phyloP scores from a whole-genome alignment of 2,113 vertebrate genomes.

The Rostratula benghalensis region DNA sequence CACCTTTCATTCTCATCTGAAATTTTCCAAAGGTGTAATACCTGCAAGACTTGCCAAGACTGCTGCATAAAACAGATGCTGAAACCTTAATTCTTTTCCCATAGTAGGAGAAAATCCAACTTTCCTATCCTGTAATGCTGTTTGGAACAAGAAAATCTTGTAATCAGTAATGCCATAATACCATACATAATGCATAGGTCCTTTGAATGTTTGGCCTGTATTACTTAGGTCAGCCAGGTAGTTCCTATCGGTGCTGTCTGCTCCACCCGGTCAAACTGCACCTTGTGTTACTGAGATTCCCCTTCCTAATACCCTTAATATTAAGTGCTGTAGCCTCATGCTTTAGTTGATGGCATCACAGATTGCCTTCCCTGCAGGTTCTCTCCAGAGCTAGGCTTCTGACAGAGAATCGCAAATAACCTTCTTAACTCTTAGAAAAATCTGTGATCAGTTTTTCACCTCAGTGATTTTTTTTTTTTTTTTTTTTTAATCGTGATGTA shows the following conservation, averaged over 20 bases:
- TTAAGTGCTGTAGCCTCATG: not conserved
- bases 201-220: not conserved
- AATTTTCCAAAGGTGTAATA: not conserved
- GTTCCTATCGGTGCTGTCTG: not conserved
- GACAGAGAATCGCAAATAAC: not conserved
- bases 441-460: not conserved
- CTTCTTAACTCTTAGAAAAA: not conserved
- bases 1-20: not conserved
- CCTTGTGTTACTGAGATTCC: not conserved
- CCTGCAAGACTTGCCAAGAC: not conserved
- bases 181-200: not conserved
- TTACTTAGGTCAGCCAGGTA: not conserved
- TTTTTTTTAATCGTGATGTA: not conserved
- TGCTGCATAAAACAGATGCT: not conserved
- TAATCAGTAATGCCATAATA: fast-evolving
- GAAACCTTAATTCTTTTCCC: not conserved
- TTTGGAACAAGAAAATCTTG: not conserved
- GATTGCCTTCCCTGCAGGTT: not conserved
- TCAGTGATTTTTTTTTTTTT: not conserved
- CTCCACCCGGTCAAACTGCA: not conserved
- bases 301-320: not conserved
- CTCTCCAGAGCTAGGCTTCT: not conserved
- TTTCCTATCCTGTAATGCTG: not conserved
- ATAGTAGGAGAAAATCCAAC: not conserved
- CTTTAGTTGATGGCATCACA: not conserved